phyloP scores from a whole-genome alignment of 2,797 vertebrate genomes.

The Denticeps clupeoides region DNA sequence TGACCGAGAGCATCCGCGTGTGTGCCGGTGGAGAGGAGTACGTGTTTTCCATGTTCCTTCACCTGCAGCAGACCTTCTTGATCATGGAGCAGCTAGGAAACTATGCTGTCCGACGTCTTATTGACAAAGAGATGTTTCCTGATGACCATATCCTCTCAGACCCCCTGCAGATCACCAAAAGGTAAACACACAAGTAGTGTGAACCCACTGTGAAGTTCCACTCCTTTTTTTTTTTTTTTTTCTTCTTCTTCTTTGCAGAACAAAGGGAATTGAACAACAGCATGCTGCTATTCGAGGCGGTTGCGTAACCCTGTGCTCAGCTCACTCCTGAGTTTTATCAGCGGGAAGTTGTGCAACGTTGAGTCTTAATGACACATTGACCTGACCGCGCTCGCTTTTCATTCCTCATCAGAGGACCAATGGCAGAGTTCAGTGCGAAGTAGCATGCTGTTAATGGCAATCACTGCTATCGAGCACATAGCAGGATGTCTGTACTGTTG shows the following conservation, averaged over 20 bases:
- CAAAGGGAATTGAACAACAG: no score
- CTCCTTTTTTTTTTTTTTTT: background rate
- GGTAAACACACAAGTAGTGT: conserved; percentile 51
- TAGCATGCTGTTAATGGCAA: no score
- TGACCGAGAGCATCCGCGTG: conserved; percentile 89
- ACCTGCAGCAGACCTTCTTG: conserved; percentile 84
- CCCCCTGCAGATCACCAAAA: conserved; percentile 87
- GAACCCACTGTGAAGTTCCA: background rate
- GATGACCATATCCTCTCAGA: conserved; percentile 72
- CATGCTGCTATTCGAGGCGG: no score
- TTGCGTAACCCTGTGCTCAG: no score
- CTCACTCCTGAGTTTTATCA: no score
- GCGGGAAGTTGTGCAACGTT: no score
- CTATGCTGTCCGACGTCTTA: conserved; percentile 83
- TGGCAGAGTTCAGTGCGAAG: no score
- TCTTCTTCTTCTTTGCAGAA: conserved; percentile 6
- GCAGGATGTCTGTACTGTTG: no score
- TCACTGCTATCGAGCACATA: no score
- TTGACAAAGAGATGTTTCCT: conserved; percentile 90
- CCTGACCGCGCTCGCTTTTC: no score
- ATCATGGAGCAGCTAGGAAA: conserved; percentile 94
- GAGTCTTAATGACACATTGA: no score
- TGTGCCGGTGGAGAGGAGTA: conserved; percentile 76
- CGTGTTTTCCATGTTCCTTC: conserved; percentile 96
- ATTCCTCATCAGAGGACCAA: no score